Evolutionary conservation across 2,113 vertebrate genomes (phyloP), one percentile per base, ranked within the genome.

Genomic region (Aix galericulata): DNA sequence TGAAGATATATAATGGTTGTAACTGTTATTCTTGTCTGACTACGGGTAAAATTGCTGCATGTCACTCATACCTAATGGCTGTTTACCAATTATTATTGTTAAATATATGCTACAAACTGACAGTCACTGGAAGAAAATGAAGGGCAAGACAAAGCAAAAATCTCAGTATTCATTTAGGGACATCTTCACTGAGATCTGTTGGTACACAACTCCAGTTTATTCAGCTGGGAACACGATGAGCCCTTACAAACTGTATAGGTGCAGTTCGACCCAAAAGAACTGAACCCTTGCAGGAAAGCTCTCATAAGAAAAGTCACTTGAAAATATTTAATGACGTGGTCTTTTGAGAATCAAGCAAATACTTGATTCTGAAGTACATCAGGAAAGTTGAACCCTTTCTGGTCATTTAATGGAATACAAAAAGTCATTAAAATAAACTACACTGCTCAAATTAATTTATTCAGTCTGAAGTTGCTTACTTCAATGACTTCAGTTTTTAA

Each of bases 21-120:
- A 94, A 87, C 34, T 56, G 55, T 82, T 86, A 59, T 85, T 94
- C 55, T 94, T 94, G 40, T 73, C 72, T 84, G 86, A 69, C 79
- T 94, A 58, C 18, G 58, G 67, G 32, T 48, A 73, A 95, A 96
- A 94, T 25, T 71, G 20, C 32, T 83, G 42, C 17, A 81, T 63
- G 80, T 84, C 87, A 86, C 22, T 94, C 88, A 88, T 88, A 92
- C 34, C 6, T 75, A 82, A 85, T 50, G 36, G 68, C 32, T 96
- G 78, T 44, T 82, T 89, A 84, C 89, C 9, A 83, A 20, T 78
- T 74, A 71, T 87, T 82, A 31, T 82, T 83, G 59, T 69, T 86
- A 72, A 89, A 66, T 67, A 62, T 75, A 14, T 89, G 27, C 56
- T 78, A 63, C 18, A 16, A 60, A 34, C 13, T 66, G 78, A 52